Evolutionary conservation across 2,113 vertebrate genomes (phyloP), one percentile per base, ranked within the genome.

Genomic region (Emydura subglobosa): DNA sequence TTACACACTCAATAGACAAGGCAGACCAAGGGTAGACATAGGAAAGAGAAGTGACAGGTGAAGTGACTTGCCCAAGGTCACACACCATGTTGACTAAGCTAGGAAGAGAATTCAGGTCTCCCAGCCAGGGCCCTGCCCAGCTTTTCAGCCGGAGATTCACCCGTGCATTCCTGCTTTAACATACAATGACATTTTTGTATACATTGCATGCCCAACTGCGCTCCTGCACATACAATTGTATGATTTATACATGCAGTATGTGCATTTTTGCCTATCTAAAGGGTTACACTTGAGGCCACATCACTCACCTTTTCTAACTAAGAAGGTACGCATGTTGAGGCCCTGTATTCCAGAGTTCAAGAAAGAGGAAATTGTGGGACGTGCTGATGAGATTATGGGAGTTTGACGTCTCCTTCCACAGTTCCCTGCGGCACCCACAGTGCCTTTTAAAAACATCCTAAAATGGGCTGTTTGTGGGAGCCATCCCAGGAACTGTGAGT

Each of bases 121-220:
- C 11, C 42, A 42, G 42, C 42, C n/a, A 74, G 68, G n/a, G 68
- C 21, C 42, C 39, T 25, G 22, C 25, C 44, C 24, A 31, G 27
- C 4, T 49, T 79, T 79, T 19, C 27, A 9, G 8, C 27, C 9
- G 25, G 2, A 31, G 44, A 49, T 49, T 16, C 44, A 49, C 14
- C 44, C 8, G 17, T 16, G 5, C 34, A 68, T 68, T 68, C 31
- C 61, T 34, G 31, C 12, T 7, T 31, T 14, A n/a, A 27, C 29
- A 31, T 34, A 13, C 61, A n/a, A 6, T 29, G 84, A 5, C 7
- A 1, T 53, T 79, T 1, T 17, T 51, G 0, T 0, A 12, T 34
- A 2, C 31, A 55, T 8, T 49, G 47, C 29, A 10, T 39, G 65
- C 65, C n/a, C 65, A 72, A 34, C 65, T 22, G n/a, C 10, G 5